These are phyloP conservation scores for Silvanus unidentatus DNA, from an alignment of 2,888 invertebrate genomes.

Conservation along the genomic window DNA sequence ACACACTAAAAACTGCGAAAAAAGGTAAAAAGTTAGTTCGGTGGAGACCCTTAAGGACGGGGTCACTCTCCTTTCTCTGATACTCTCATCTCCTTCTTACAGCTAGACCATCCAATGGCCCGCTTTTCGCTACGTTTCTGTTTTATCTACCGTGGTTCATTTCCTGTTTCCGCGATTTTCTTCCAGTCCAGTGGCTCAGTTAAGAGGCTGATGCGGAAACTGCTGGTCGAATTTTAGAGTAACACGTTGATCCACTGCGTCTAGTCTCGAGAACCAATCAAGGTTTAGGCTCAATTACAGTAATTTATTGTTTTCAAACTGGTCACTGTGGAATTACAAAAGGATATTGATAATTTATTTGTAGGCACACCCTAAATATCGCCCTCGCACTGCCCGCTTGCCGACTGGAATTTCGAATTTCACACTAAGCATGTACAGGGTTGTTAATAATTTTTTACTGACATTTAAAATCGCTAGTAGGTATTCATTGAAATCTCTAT, in stretches of 20 bases:
- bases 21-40: too few relatives aligned
- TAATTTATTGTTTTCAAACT: slow-evolving; percentile 19
- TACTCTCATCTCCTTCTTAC: neutral
- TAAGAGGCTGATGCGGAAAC: slow-evolving; percentile 22
- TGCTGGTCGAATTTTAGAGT: slow-evolving; percentile 17
- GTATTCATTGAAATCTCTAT: too few relatives aligned
- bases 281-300: slow-evolving; percentile 19
- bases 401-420: too few relatives aligned
- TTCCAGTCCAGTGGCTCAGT: slow-evolving; percentile 26
- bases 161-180: slow-evolving; percentile 28
- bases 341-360: slow-evolving; percentile 21
- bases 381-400: too few relatives aligned
- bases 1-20: too few relatives aligned
- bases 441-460: too few relatives aligned
- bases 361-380: slow-evolving; percentile 4
- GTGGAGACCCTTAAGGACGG: too few relatives aligned
- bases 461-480: too few relatives aligned
- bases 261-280: slow-evolving; percentile 17
- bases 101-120: neutral
- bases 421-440: too few relatives aligned
- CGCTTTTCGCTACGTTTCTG: too few relatives aligned
- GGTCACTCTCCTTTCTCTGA: neutral
- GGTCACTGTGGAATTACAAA: slow-evolving; percentile 17
- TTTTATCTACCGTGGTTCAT: slow-evolving; percentile 28
- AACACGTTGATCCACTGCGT: slow-evolving; percentile 15